Base-by-base conservation (phyloP, 2,888 invertebrate genomes). In the Chloromyia formosa region DNA sequence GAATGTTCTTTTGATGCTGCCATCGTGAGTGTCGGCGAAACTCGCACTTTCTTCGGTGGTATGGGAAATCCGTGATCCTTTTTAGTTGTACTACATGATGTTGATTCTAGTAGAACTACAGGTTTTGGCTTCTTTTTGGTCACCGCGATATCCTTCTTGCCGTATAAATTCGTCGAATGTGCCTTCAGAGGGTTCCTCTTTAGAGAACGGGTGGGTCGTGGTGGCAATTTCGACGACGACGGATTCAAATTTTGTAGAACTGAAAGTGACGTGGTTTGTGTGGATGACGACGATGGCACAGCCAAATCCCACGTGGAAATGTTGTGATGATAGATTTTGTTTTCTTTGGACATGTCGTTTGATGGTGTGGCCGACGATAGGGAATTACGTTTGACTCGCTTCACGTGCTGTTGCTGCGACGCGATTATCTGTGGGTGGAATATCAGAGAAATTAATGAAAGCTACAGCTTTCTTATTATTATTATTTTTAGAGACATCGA, bases 341-440 rank as follows among this genome's bases (percentile, higher is more conserved):
- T 77, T 60, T 77, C 76, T 64, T 77, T 77, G n/a, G 74, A 54
- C 42, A 75, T 71, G 23, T 76, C 76, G 45, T 73, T 73, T 49
- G 73, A 23, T 76, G 76, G 49, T 2, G 76, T 56, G 72, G 74
- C 61, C 40, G 69, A 60, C 5, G 73, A 61, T 18, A 74, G 64
- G 54, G 75, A 68, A 64, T 73, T 61, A 56, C 76, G 73, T 71
- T 76, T 76, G 40, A 58, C 73, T 22, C 76, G 76, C 61, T 76
- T 76, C 35, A 69, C 14, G 40, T 54, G 74, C 45, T 72, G 74
- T 27, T 75, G 76, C 7, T 35, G 27, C 58, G 76, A 71, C 64
- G 74, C 42, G 27, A 75, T 35, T 18, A 75, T 73, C 76, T 76
- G 58, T 56, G 20, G 60, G 53, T 56, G 58, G 74, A 74, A 74